phyloP scores from a whole-genome alignment of 2,888 invertebrate species.

The Beris morrisii region DNA sequence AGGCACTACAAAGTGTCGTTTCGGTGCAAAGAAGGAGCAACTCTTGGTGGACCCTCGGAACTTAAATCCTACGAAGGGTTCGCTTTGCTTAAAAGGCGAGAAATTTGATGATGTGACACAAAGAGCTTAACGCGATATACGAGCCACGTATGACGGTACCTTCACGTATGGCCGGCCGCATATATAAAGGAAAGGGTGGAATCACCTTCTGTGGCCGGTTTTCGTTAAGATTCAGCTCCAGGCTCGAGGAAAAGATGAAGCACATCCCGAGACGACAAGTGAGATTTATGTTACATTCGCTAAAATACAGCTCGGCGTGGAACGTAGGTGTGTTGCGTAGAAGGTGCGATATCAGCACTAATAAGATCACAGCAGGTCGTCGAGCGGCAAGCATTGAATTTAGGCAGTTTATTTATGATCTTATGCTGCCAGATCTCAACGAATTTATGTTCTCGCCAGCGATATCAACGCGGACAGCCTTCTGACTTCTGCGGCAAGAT shows the following conservation, averaged over 20 bases:
- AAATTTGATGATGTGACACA: slow-evolving; percentile 21
- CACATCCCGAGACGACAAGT: slow-evolving; percentile 27
- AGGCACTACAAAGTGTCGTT: slow-evolving; percentile 12
- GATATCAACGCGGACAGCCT: slow-evolving; percentile 28
- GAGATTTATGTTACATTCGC: slow-evolving; percentile 35
- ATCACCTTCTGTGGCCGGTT: not conserved
- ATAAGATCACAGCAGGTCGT: slow-evolving; percentile 38
- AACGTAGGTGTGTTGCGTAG: slow-evolving; percentile 26
- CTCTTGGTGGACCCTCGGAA: slow-evolving; percentile 14
- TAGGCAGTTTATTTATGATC: slow-evolving; percentile 22
- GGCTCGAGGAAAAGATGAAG: slow-evolving; percentile 18
- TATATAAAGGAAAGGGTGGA: no score
- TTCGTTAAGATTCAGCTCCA: not conserved
- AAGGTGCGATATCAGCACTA: slow-evolving; percentile 39
- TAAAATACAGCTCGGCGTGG: slow-evolving; percentile 15
- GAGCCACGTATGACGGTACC: no score
- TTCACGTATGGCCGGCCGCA: no score
- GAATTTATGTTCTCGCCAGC: slow-evolving; percentile 31
- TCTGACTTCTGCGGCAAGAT: slow-evolving; percentile 24
- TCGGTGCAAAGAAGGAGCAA: slow-evolving; percentile 15
- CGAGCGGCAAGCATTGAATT: slow-evolving; percentile 33
- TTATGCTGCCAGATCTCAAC: slow-evolving; percentile 24
- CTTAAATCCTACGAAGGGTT: slow-evolving; percentile 6
- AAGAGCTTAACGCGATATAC: not conserved
- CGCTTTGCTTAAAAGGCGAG: slow-evolving; percentile 25